These are phyloP conservation scores for Nesogale talazaci DNA, from an alignment of 2,113 vertebrate genomes.

Conservation along the genomic window DNA sequence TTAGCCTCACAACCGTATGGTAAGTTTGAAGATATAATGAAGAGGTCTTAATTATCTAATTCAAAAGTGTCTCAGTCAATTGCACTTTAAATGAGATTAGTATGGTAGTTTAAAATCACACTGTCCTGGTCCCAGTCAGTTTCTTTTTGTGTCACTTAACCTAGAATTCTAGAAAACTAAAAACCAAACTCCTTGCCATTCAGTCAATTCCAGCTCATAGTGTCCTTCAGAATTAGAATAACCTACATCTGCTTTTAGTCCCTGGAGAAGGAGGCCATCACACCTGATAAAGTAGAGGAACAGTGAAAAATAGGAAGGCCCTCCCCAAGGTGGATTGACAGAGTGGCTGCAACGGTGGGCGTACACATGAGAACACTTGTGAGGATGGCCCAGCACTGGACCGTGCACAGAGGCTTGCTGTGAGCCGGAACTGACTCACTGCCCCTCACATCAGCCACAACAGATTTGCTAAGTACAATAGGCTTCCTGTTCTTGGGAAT, in stretches of 20 bases:
- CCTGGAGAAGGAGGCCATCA: background rate
- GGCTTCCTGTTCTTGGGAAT: slow-evolving; percentile 22
- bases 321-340: too few relatives aligned
- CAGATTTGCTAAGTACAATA: too few relatives aligned
- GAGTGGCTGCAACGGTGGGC: too few relatives aligned
- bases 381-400: too few relatives aligned
- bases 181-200: background rate
- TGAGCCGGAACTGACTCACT: too few relatives aligned
- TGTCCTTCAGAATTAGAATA: slow-evolving; percentile 32
- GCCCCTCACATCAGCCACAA: too few relatives aligned
- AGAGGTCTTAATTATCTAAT: slow-evolving; percentile 59
- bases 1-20: slow-evolving; percentile 9
- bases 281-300: too few relatives aligned
- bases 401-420: too few relatives aligned
- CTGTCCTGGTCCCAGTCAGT: slow-evolving; percentile 9
- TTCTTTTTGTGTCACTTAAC: slow-evolving; percentile 5
- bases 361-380: too few relatives aligned
- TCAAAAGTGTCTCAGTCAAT: slow-evolving; percentile 36
- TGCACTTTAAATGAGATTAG: background rate
- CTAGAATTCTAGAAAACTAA: slow-evolving; percentile 21
- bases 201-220: background rate
- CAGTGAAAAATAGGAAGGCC: too few relatives aligned
- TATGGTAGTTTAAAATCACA: slow-evolving; percentile 38
- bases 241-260: background rate
- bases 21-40: slow-evolving; percentile 29